Evolutionary conservation across 2,888 invertebrate genomes (phyloP), one percentile per base, ranked within the genome.

Genomic region (Ormyrus thymus): DNA sequence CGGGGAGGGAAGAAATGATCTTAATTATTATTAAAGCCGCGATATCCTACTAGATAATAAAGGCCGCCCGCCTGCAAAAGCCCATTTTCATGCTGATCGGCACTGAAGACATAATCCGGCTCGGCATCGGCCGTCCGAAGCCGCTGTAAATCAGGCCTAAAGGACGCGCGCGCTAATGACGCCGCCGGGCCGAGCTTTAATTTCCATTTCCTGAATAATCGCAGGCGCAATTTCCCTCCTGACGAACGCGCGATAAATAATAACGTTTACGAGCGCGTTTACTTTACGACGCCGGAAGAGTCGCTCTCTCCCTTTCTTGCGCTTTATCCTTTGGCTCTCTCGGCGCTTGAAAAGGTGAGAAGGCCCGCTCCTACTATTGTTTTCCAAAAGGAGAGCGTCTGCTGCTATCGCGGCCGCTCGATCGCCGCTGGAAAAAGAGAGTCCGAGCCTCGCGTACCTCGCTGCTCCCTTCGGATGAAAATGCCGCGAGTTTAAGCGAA

Each of bases 191-290:
- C 75, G 15, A 45, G 55, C 76, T 76, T 71, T 65, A 69, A 70
- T 76, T 76, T 77, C 71, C 65, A 53, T 59, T 77, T 77, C 77
- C 64, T 59, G 71, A 70, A 64, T 71, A 71, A 76, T 76, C 59
- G 43, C 51, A 50, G 11, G 48, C 45, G 64, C 9, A 53, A 56
- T 68, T 55, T n/a, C 73, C 43, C 13, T 69, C 73, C 50, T 50
- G 69, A 69, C 61, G 61, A 68, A 55, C 68, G 59, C 75, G 61
- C 62, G 68, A 76, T 76, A 76, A 76, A 76, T 70, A 76, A 70
- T 70, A 76, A 64, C 68, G 62, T 76, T 76, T 76, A 76, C 69
- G 76, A 69, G 68, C 62, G 65, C 56, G 13, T 56, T 61, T 45
- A 69, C 69, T 53, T 72, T 55, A 72, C 72, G 62, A n/a, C 15